Evolutionary conservation across 2,797 vertebrate genomes (phyloP), one percentile per base, ranked within the genome.

Genomic region (Amazona finschi): DNA sequence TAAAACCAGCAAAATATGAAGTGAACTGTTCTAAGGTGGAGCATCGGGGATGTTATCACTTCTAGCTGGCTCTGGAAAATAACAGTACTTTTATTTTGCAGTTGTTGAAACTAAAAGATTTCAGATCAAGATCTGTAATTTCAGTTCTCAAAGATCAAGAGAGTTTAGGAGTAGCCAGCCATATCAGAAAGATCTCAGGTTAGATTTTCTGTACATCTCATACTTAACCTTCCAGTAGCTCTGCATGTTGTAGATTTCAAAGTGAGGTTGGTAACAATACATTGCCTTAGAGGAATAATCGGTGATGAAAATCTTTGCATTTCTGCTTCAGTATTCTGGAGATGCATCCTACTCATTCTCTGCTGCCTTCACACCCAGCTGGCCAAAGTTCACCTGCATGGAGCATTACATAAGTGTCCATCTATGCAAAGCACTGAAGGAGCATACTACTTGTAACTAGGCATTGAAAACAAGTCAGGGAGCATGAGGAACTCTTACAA

Each of bases 401-500:
- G 43, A 82, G 11, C 17, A 33, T 55, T 47, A 30, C 38, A 15
- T 12, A 25, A 53, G 5, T 41, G 25, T 60, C 78, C 22, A 28
- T 33, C 24, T 25, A 46, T 19, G 19, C 41, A 64, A 89, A 87
- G 15, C 9, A 25, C 30, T 36, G 49, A 72, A 20, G 4, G 55
- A 85, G 74, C 3, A n/a, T 38, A 44, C 2, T 15, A 17, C 27
- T 49, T 55, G 14, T 57, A 72, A 55, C 11, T 31, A 64, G 8
- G 6, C 44, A 38, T 53, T 33, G 77, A 82, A 85, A 83, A 12
- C 14, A 46, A 71, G n/a, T 33, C 67, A 62, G 18, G 3, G 30
- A 75, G 33, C 0, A 0, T 14, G 4, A 76, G 3, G 10, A 67
- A 57, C 8, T 24, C 12, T 41, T 60, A 49, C 4, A n/a, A 87